phyloP scores from a whole-genome alignment of 2,797 vertebrate species.

The Pteronotus mesoamericanus region DNA sequence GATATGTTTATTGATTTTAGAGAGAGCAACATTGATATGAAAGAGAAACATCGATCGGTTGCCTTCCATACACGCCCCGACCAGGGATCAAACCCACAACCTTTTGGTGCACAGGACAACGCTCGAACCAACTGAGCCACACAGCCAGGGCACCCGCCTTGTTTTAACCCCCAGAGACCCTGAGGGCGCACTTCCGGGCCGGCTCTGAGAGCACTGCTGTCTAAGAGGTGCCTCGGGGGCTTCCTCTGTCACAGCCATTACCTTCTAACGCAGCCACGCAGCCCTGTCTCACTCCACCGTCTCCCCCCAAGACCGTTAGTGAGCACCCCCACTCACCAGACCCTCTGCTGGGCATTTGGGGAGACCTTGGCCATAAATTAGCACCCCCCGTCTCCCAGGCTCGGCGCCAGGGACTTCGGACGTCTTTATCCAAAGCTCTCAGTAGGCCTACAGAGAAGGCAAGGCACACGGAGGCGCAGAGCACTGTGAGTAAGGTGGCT shows the following conservation, averaged over 20 bases:
- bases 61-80: background rate
- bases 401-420: fast-evolving
- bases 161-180: conserved; percentile 47
- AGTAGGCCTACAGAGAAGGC: background rate
- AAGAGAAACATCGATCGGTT: background rate
- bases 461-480: background rate
- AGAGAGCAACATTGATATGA: background rate
- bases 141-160: background rate
- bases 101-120: background rate
- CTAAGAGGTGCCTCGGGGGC: background rate
- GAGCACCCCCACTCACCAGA: background rate
- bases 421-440: background rate
- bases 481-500: background rate
- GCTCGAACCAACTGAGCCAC: background rate
- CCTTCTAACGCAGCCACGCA: background rate
- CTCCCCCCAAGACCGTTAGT: fast-evolving
- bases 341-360: background rate
- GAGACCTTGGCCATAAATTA: background rate
- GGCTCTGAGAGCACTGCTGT: background rate
- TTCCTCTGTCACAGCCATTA: background rate
- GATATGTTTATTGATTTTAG: background rate
- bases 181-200: conserved; percentile 43
- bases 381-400: background rate
- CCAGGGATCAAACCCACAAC: background rate
- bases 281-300: fast-evolving